Percentiles rank a stretch among this genome's conserved stretches.
phyloP scores from a whole-genome alignment of 2,888 invertebrate species.

The Oxytorus armatus region DNA sequence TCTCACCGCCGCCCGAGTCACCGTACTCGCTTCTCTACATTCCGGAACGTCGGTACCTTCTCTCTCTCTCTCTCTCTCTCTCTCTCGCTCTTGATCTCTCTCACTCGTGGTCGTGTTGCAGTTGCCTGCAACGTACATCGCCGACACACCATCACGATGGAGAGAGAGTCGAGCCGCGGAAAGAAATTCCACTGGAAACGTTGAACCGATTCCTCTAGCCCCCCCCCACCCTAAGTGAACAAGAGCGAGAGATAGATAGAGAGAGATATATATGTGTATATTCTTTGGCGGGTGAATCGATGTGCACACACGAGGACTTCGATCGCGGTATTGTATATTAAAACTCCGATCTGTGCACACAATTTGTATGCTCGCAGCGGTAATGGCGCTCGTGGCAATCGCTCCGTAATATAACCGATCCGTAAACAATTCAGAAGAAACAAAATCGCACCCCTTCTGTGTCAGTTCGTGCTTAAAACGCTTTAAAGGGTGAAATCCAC shows the following conservation, averaged over 20 bases:
- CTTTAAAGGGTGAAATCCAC: no score
- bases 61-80: constrained; percentile 15
- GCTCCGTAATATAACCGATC: no score
- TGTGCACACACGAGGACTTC: constrained; percentile 26
- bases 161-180: constrained; percentile 59
- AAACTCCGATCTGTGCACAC: constrained; percentile 3
- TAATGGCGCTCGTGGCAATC: constrained; percentile 35
- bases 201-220: constrained; percentile 67
- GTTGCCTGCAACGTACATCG: constrained; percentile 49
- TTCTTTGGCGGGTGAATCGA: constrained; percentile 62
- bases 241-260: constrained; percentile 5
- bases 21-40: constrained; percentile 65
- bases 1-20: constrained; percentile 32
- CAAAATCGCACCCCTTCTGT: no score
- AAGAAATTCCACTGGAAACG: constrained; percentile 68
- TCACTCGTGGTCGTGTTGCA: constrained; percentile 33
- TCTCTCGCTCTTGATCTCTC: constrained; percentile 34
- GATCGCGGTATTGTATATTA: constrained; percentile 22
- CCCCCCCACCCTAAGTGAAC: constrained; percentile 34
- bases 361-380: constrained; percentile 16
- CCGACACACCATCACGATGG: constrained; percentile 10
- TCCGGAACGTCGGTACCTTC: constrained; percentile 55
- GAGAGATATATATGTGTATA: no score
- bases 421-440: no score
- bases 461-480: no score